Conservation (phyloP, 2,797 vertebrate species). For the Phataginus tricuspis region DNA sequence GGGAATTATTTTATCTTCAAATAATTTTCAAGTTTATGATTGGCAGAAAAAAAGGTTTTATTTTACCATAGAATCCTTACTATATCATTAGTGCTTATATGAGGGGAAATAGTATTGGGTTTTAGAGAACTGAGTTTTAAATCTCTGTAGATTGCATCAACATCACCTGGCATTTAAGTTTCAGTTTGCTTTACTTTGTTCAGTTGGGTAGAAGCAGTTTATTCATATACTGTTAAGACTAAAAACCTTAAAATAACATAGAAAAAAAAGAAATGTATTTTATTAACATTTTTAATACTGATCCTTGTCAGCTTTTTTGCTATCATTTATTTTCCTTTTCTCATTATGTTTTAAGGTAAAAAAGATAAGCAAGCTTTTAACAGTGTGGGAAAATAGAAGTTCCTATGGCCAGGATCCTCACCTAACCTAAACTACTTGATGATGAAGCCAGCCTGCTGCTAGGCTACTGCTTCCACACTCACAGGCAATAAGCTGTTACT, state of each 20-base stretch:
- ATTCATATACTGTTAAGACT: background rate
- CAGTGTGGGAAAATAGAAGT: too few species aligned
- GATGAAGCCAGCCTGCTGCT: too few species aligned
- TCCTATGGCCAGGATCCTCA: too few species aligned
- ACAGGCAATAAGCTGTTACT: too few species aligned
- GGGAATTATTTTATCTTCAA: conserved; percentile 17
- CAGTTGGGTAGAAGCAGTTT: background rate
- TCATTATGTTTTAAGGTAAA: background rate
- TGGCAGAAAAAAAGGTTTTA: background rate
- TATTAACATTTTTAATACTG: conserved; percentile 17
- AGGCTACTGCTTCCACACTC: too few species aligned
- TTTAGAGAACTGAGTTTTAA: background rate
- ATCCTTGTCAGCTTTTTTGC: background rate
- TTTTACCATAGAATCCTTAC: background rate
- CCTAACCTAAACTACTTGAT: too few species aligned
- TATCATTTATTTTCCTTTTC: conserved; percentile 17
- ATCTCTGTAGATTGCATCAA: background rate
- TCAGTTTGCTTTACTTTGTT: background rate
- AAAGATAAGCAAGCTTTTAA: background rate
- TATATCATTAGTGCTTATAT: background rate
- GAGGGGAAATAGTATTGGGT: background rate
- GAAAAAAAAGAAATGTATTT: background rate
- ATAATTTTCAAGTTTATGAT: conserved; percentile 14
- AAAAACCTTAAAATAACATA: background rate
- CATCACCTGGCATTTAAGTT: background rate